Conservation (phyloP, 2,888 invertebrate species). For the Phyllotreta cruciferae region DNA sequence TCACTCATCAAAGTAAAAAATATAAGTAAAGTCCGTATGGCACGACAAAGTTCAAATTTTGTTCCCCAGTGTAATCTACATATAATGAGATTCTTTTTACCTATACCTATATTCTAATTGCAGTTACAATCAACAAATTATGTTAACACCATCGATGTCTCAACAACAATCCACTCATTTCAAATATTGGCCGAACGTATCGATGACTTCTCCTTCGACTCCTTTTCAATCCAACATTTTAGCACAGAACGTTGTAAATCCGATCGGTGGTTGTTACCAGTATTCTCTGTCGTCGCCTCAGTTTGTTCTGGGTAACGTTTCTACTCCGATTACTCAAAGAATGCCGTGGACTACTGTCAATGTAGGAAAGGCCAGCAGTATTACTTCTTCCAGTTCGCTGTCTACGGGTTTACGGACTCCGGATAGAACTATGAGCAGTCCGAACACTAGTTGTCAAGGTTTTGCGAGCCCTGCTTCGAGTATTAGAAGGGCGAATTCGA, state of each 20-base stretch:
- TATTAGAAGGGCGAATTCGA: no score
- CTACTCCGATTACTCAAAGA: constrained; percentile 24
- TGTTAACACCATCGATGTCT: constrained; percentile 18
- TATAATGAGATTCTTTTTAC: no score
- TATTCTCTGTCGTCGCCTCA: constrained; percentile 28
- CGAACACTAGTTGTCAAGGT: no score
- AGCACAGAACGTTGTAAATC: constrained; percentile 28
- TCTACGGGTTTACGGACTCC: neutral
- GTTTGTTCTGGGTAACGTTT: constrained; percentile 22
- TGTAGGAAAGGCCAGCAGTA: neutral
- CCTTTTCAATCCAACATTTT: constrained; percentile 27
- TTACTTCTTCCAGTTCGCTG: neutral
- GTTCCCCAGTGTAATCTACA: no score
- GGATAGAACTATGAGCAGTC: neutral
- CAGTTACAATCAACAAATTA: constrained; percentile 32
- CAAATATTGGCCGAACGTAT: constrained; percentile 40
- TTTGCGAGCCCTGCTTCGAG: no score
- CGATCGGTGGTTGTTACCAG: constrained; percentile 30
- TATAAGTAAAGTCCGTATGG: no score
- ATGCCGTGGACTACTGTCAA: constrained; percentile 26
- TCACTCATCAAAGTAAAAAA: no score
- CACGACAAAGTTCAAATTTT: no score
- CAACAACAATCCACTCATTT: constrained; percentile 32
- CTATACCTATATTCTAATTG: constrained; percentile 4
- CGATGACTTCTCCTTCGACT: constrained; percentile 24